These are phyloP conservation scores for Tichodroma muraria DNA, from an alignment of 2,113 vertebrate genomes.

Conservation along the genomic window DNA sequence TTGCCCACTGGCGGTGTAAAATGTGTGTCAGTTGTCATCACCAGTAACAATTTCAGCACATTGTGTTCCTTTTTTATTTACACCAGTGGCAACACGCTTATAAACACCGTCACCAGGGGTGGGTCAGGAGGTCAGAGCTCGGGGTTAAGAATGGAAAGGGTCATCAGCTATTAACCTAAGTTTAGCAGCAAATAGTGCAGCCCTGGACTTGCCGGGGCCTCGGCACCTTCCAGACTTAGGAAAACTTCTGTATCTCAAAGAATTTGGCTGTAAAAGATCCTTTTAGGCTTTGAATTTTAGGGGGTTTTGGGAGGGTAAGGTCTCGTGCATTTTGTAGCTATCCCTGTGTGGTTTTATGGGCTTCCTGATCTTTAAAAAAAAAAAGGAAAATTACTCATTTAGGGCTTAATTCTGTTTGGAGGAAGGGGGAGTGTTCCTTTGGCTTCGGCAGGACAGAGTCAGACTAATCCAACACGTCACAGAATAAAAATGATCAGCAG, in stretches of 20 bases:
- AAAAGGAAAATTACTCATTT: neutral
- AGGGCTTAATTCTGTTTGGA: neutral
- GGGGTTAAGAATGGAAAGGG: slow-evolving; percentile 70
- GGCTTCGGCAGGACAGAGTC: neutral
- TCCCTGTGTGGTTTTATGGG: neutral
- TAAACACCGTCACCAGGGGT: slow-evolving; percentile 67
- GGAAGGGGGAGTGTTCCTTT: neutral
- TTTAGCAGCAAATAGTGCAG: slow-evolving; percentile 43
- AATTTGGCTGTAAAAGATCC: neutral
- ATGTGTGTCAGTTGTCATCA: slow-evolving; percentile 71
- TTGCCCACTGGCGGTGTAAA: slow-evolving; percentile 67
- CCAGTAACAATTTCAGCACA: slow-evolving; percentile 76
- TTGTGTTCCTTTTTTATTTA: slow-evolving; percentile 75
- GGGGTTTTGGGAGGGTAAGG: neutral
- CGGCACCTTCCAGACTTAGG: neutral
- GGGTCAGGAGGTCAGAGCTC: slow-evolving; percentile 70
- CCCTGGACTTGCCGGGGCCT: neutral
- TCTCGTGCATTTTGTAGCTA: rapidly evolving
- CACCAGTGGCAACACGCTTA: slow-evolving; percentile 70
- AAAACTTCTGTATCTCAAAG: neutral
- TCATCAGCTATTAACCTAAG: slow-evolving; percentile 73
- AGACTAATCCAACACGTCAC: neutral
- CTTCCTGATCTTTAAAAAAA: neutral
- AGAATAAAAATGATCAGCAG: neutral
- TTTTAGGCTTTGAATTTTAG: neutral